Percentiles rank a stretch among this genome's conserved stretches.
phyloP scores from a whole-genome alignment of 2,888 invertebrate genomes.

The Petrophora chlorosata region DNA sequence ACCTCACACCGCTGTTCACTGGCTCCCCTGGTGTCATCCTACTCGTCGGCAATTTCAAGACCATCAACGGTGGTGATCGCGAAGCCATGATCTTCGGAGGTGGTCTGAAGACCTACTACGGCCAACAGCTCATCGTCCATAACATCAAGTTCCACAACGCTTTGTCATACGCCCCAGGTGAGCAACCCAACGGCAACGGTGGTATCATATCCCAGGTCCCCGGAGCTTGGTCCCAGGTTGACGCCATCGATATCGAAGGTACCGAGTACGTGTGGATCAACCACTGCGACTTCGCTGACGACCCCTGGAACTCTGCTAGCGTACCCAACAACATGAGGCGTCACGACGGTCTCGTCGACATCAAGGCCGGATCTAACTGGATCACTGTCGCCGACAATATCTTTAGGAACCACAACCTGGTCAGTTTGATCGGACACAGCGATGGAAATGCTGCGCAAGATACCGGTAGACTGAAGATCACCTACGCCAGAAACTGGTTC shows the following conservation, averaged over 20 bases:
- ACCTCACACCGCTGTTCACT: conserved; percentile 15
- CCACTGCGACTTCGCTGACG: conserved; percentile 25
- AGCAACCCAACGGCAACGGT: conserved; percentile 26
- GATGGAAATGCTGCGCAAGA: conserved; percentile 4
- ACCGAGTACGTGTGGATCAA: conserved; percentile 9
- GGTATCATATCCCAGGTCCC: conserved; percentile 17
- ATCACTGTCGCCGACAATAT: conserved; percentile 20
- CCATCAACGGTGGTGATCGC: conserved; percentile 17
- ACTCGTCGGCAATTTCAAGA: conserved; percentile 11
- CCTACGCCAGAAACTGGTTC: conserved; percentile 20
- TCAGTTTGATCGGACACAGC: conserved; percentile 9
- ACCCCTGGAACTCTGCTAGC: conserved; percentile 14
- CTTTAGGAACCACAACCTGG: conserved; percentile 22
- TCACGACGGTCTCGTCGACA: conserved; percentile 22
- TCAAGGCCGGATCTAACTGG: conserved; percentile 6
- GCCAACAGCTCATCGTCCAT: conserved; percentile 15
- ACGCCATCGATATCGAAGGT: conserved; percentile 10
- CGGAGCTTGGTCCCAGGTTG: conserved; percentile 20
- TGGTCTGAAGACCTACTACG: background rate
- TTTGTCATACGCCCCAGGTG: conserved; percentile 24
- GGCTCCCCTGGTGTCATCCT: conserved; percentile 21
- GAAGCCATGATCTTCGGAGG: conserved; percentile 26
- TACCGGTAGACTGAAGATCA: conserved; percentile 6
- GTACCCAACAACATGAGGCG: conserved; percentile 11
- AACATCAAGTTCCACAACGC: conserved; percentile 26